Evolutionary conservation across 2,888 invertebrate species (phyloP).

Genomic region (Bombylius discolor): DNA sequence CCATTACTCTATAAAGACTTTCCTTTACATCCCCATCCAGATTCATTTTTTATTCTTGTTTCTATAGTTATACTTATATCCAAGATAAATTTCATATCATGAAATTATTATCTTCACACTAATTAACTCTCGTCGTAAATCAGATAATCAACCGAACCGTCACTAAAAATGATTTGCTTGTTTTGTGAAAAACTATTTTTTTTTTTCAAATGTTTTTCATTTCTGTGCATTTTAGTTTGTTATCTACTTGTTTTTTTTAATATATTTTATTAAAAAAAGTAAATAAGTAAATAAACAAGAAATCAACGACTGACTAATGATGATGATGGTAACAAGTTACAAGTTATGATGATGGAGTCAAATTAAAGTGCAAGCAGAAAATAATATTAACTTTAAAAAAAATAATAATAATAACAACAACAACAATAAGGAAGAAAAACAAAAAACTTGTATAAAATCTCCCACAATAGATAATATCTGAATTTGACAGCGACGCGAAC

Average conservation of each 20-base stretch:
- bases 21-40: too few relatives aligned
- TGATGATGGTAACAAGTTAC: not conserved
- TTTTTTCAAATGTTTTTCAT: too few relatives aligned
- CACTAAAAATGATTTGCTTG: slow-evolving; percentile 1
- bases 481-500: slow-evolving; percentile 21
- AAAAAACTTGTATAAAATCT: slow-evolving; percentile 7
- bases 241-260: too few relatives aligned
- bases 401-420: too few relatives aligned
- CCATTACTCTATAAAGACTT: too few relatives aligned
- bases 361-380: not conserved
- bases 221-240: too few relatives aligned
- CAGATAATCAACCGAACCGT: slow-evolving; percentile 11
- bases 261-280: too few relatives aligned
- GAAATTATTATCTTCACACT: slow-evolving; percentile 7
- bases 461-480: slow-evolving; percentile 20
- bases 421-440: slow-evolving; percentile 1
- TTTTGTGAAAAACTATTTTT: not conserved
- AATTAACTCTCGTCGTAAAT: slow-evolving; percentile 13
- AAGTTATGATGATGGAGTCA: slow-evolving; percentile 1
- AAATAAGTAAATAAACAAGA: too few relatives aligned
- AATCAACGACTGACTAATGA: too few relatives aligned
- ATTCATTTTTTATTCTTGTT: not conserved
- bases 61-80: not conserved
- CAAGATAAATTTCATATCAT: not conserved
- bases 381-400: too few relatives aligned